Percentiles rank a stretch among this genome's conserved stretches.
phyloP scores from a whole-genome alignment of 2,888 invertebrate genomes.

The Caenorhabditis plicata region DNA sequence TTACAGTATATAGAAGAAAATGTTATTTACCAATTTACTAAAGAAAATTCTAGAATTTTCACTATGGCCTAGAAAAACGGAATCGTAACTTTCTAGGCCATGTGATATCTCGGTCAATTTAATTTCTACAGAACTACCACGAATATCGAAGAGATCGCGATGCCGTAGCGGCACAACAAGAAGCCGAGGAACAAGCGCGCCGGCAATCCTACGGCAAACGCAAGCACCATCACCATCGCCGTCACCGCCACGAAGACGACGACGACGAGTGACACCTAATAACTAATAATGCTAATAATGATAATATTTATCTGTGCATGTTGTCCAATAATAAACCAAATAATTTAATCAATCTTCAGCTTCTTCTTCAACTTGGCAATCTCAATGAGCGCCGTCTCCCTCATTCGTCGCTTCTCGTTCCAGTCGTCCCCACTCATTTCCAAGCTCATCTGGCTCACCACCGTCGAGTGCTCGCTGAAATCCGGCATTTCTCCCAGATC shows the following conservation, averaged over 20 bases:
- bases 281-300: background rate
- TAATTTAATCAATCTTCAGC: background rate
- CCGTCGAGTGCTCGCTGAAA: conserved; percentile 34
- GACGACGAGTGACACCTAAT: background rate
- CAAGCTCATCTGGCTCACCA: conserved; percentile 20
- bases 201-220: conserved; percentile 5
- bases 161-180: conserved; percentile 16
- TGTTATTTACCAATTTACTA: no score
- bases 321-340: background rate
- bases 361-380: conserved; percentile 33
- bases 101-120: no score
- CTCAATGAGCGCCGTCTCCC: conserved; percentile 30
- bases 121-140: conserved; percentile 24
- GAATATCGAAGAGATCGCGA: conserved; percentile 30
- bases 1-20: no score
- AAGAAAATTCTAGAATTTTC: no score
- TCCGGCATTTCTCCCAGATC: conserved; percentile 39
- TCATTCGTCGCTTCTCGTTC: conserved; percentile 13
- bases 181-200: conserved; percentile 12
- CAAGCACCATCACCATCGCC: conserved; percentile 5
- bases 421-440: conserved; percentile 23
- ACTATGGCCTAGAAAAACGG: no score
- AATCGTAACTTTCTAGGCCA: no score
- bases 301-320: background rate
- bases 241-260: conserved; percentile 2